Percentiles rank a stretch among this genome's conserved stretches.
phyloP scores from a whole-genome alignment of 2,888 invertebrate genomes.

The Metellina segmentata region DNA sequence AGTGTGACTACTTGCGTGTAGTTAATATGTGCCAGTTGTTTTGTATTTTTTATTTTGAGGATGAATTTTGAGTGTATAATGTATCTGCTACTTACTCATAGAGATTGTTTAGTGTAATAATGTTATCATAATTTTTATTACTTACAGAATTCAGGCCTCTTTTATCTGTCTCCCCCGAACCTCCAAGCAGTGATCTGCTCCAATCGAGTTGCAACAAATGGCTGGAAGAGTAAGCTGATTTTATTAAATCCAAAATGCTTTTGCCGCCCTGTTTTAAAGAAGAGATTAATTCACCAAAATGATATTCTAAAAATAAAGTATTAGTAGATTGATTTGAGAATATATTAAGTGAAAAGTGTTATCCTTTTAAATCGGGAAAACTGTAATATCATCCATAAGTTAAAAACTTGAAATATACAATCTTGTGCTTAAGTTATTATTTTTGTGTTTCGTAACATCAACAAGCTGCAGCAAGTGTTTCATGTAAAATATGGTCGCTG shows the following conservation, averaged over 20 bases:
- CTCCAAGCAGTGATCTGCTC: constrained; percentile 34
- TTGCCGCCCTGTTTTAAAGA: background rate
- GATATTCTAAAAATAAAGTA: no score
- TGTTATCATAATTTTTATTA: background rate
- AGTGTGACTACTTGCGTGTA: background rate
- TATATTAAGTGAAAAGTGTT: no score
- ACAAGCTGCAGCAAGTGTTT: no score
- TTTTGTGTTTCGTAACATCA: no score
- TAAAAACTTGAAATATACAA: no score
- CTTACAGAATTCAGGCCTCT: constrained; percentile 56
- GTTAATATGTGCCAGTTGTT: background rate
- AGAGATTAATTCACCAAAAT: background rate
- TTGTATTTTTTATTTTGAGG: background rate
- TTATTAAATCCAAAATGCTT: background rate
- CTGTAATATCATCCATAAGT: no score
- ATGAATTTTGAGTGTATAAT: background rate
- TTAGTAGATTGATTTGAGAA: no score
- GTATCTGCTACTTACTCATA: background rate
- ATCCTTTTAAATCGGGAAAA: no score
- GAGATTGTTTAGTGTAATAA: background rate
- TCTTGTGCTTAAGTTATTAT: no score
- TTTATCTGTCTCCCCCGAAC: constrained; percentile 28
- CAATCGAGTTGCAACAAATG: constrained; percentile 50
- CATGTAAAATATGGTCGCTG: no score
- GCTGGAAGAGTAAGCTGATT: constrained; percentile 58